These are phyloP conservation scores for Anolis carolinensis DNA, from an alignment of 2,113 vertebrate genomes.

Conservation along the genomic window DNA sequence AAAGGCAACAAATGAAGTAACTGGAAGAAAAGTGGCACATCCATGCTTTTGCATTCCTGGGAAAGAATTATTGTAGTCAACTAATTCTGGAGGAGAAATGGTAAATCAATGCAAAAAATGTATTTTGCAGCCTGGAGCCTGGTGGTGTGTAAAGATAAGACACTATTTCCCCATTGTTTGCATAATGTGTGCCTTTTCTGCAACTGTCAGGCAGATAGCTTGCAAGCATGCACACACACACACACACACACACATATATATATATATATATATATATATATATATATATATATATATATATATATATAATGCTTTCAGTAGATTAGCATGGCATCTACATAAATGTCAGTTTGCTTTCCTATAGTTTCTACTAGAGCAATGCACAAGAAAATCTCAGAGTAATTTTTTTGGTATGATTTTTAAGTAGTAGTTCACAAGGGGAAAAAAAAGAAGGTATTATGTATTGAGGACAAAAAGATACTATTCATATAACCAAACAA, in stretches of 20 bases:
- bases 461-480: rapidly evolving
- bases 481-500: neutral
- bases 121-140: constrained; percentile 62
- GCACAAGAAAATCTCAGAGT: constrained; percentile 16
- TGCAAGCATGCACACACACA: constrained; percentile 64
- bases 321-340: constrained; percentile 61
- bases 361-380: constrained; percentile 24
- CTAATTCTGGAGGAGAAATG: constrained; percentile 63
- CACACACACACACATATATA: constrained; percentile 46
- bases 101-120: constrained; percentile 66
- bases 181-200: constrained; percentile 52
- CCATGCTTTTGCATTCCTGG: constrained; percentile 32
- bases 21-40: constrained; percentile 50
- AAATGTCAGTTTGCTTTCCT: neutral
- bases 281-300: too few species aligned
- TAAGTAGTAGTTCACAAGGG: neutral
- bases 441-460: neutral
- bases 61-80: constrained; percentile 45
- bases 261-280: constrained; percentile 40
- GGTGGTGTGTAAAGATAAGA: constrained; percentile 66
- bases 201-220: constrained; percentile 40
- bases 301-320: constrained; percentile 49
- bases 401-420: constrained; percentile 10
- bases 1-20: constrained; percentile 38
- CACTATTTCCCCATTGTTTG: constrained; percentile 65